Percentiles rank a stretch among this genome's conserved stretches.
Evolutionary conservation across 1,140 invertebrate species (phyloP).

Genomic region (Leguminivora glycinivorella): DNA sequence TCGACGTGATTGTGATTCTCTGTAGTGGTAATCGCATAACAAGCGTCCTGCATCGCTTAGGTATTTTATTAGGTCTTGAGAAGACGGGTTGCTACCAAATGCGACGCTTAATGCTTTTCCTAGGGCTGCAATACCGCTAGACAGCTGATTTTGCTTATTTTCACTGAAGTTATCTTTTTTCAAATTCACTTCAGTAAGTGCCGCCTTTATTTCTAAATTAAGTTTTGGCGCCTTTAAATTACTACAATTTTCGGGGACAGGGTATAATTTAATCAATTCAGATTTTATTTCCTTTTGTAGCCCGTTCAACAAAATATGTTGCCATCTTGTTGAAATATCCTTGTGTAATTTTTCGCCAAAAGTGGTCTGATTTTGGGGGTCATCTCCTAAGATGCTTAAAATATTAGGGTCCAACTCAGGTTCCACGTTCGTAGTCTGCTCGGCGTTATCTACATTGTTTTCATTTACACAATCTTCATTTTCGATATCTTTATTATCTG

Average conservation of each 20-base stretch:
- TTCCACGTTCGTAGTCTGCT: neutral
- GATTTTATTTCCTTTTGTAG: neutral
- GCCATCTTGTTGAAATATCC: neutral
- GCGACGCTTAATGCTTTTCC: slow-evolving; percentile 29
- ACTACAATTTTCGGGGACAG: neutral
- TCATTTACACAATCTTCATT: neutral
- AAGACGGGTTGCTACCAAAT: neutral
- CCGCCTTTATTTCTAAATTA: slow-evolving; percentile 22
- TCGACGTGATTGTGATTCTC: slow-evolving; percentile 4
- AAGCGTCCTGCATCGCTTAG: slow-evolving; percentile 28
- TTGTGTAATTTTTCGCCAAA: neutral
- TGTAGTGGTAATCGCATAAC: slow-evolving; percentile 26
- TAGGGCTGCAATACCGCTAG: slow-evolving; percentile 29
- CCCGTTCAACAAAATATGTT: neutral
- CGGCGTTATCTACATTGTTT: neutral
- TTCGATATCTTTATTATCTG: neutral
- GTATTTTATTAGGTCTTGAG: slow-evolving; percentile 27
- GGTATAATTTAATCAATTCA: neutral
- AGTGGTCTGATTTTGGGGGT: neutral
- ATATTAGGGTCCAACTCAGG: neutral
- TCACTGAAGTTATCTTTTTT: slow-evolving; percentile 30
- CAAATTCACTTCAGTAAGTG: slow-evolving; percentile 6
- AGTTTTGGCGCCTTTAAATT: slow-evolving; percentile 6
- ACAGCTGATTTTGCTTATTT: slow-evolving; percentile 30
- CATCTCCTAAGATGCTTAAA: neutral